Percentiles rank a stretch among this genome's conserved stretches.
Conservation (phyloP, 2,113 vertebrate species). For the Elaphurus davidianus region DNA sequence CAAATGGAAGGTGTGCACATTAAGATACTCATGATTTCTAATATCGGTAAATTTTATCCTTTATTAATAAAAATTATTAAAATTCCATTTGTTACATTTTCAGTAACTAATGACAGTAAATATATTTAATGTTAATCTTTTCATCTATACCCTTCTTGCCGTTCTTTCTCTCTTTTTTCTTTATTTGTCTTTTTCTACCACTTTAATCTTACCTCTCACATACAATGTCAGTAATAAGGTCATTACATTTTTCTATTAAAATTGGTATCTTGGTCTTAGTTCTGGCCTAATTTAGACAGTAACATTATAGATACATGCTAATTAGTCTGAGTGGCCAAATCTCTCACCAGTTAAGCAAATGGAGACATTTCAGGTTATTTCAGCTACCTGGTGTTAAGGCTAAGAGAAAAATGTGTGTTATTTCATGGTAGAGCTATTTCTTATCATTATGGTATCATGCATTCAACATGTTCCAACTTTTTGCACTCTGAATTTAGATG, state of each 20-base stretch:
- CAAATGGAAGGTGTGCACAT: not conserved
- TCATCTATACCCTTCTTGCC: not conserved
- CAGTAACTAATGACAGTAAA: not conserved
- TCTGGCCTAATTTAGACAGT: conserved; percentile 61
- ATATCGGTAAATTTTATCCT: not conserved
- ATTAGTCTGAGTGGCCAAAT: conserved; percentile 43
- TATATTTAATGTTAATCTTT: not conserved
- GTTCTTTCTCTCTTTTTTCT: not conserved
- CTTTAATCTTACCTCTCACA: conserved; percentile 1
- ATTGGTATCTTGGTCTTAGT: not conserved
- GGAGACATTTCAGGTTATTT: conserved; percentile 24
- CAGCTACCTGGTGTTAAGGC: not conserved
- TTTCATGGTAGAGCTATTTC: not conserved
- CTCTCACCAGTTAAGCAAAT: conserved; percentile 38
- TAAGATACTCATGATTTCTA: not conserved
- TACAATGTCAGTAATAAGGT: conserved; percentile 40
- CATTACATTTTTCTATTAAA: conserved; percentile 49
- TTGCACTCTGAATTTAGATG: not conserved
- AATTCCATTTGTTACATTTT: not conserved
- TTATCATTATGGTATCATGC: not conserved
- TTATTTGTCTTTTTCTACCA: not conserved
- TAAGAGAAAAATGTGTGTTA: not conserved
- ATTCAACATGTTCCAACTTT: not conserved
- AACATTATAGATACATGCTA: conserved; percentile 16
- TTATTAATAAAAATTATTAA: not conserved